Base-by-base conservation (phyloP, 2,113 vertebrate genomes). In the Ciconia boyciana region DNA sequence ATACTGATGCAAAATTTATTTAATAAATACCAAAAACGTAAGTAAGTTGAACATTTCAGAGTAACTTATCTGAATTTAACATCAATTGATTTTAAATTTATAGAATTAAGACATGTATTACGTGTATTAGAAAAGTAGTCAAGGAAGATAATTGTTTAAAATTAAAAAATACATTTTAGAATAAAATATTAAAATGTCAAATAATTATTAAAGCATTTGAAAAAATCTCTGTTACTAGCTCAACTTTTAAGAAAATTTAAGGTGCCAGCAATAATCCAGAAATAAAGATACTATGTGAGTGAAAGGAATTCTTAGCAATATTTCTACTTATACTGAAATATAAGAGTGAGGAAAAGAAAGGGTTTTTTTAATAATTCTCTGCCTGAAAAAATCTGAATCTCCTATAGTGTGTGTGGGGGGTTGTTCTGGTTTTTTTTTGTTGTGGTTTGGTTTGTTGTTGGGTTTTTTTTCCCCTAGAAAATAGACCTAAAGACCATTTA, bases 381-480 rank as follows among this genome's bases (percentile, higher is more conserved):
- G 2, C 11, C 61, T 62, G 26, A 68, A 34, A 39, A 16, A 66
- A 75, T 43, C 15, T n/a, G 3, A 21, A 21, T 36, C 16, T 86
- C 5, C 7, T 60, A 7, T 5, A 58, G 8, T 39, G 8, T 17
- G 10, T 14, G 22, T 7, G 3, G 8, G 19, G 3, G 0, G 0
- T 57, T 29, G 9, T 34, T 60, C 3, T 61, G 2, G 11, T 78
- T 39, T 19, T 0, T 0, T 16, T 69, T 85, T 54, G 2, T 34
- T 64, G 13, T 29, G 12, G 8, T 39, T 76, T 84, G 5, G 9
- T 77, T 72, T 77, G 11, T 2, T 54, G 12, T 1, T 36, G 11
- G 2, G 49, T 4, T 9, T 36, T 58, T 72, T 44, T 58, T 72
- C 29, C 34, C 29, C 4, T 25, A 46, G 62, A 75, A 86, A 71